Conservation (phyloP, 1,140 invertebrate genomes). For the Calephelis virginiensis region DNA sequence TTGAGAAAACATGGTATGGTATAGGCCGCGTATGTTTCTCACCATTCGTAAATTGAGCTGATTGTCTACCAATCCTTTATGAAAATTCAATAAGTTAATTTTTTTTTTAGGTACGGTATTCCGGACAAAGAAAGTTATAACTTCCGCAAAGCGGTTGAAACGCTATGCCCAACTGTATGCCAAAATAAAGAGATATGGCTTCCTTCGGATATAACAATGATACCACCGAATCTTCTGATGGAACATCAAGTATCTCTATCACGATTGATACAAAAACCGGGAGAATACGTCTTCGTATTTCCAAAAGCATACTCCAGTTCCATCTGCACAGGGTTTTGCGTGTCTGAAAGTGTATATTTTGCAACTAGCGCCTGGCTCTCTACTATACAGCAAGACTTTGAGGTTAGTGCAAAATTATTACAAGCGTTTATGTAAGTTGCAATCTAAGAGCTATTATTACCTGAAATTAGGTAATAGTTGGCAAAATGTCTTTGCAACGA, state of each 20-base stretch:
- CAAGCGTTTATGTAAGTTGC: too few relatives aligned
- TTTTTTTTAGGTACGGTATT: conserved; percentile 84
- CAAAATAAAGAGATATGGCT: conserved; percentile 93
- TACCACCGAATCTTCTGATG: conserved; percentile 90
- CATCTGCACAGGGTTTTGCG: conserved; percentile 92
- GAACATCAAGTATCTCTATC: conserved; percentile 88
- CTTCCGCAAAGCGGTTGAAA: conserved; percentile 86
- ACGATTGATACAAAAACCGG: conserved; percentile 90
- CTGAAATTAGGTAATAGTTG: too few relatives aligned
- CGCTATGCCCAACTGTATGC: conserved; percentile 89
- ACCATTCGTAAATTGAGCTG: too few relatives aligned
- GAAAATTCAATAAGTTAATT: too few relatives aligned
- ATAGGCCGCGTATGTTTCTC: too few relatives aligned
- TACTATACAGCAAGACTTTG: conserved; percentile 85
- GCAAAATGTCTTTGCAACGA: too few relatives aligned
- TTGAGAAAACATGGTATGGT: too few relatives aligned
- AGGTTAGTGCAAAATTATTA: conserved; percentile 73
- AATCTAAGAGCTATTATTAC: too few relatives aligned
- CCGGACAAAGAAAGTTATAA: conserved; percentile 86
- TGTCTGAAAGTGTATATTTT: conserved; percentile 96
- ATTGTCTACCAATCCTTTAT: too few relatives aligned
- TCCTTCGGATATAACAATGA: conserved; percentile 95
- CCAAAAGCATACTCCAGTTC: conserved; percentile 94
- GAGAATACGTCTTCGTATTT: conserved; percentile 95
- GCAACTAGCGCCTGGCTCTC: conserved; percentile 91